Percentiles rank a stretch among this genome's conserved stretches.
These are phyloP conservation scores for Daboia siamensis DNA, from an alignment of 2,113 vertebrate species.

Conservation along the genomic window DNA sequence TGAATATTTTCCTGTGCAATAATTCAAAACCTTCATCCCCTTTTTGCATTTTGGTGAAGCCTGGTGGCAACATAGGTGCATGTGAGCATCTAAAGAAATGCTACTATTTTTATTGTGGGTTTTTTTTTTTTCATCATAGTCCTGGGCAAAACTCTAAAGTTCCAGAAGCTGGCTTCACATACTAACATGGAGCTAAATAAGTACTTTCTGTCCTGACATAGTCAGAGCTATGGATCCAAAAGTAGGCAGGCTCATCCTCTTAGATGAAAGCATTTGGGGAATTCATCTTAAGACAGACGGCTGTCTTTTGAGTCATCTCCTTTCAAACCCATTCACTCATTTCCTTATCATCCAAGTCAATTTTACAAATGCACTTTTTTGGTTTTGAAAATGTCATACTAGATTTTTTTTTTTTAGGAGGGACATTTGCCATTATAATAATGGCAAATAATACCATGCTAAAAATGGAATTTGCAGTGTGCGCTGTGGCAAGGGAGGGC, in stretches of 20 bases:
- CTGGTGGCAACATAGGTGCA: neutral
- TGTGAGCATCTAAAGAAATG: neutral
- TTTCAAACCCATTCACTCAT: neutral
- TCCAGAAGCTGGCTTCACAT: neutral
- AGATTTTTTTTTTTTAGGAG: neutral
- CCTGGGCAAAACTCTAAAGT: neutral
- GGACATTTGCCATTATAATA: constrained; percentile 37
- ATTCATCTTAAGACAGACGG: neutral
- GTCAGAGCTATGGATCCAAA: neutral
- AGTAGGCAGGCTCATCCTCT: neutral
- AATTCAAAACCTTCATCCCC: neutral
- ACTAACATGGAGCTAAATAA: neutral
- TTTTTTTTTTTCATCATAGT: neutral
- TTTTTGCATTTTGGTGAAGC: neutral
- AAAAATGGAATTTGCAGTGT: neutral
- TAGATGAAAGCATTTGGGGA: neutral
- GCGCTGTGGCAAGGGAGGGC: constrained; percentile 8
- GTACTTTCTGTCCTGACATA: neutral
- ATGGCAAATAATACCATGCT: neutral
- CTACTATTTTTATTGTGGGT: neutral
- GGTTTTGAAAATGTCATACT: constrained; percentile 15
- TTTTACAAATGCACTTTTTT: neutral
- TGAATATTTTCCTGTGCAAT: neutral
- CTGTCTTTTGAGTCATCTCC: neutral
- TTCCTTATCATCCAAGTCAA: neutral